Percentiles rank a stretch among this genome's conserved stretches.
phyloP scores from a whole-genome alignment of 2,888 invertebrate genomes.

The Chloromyia formosa region DNA sequence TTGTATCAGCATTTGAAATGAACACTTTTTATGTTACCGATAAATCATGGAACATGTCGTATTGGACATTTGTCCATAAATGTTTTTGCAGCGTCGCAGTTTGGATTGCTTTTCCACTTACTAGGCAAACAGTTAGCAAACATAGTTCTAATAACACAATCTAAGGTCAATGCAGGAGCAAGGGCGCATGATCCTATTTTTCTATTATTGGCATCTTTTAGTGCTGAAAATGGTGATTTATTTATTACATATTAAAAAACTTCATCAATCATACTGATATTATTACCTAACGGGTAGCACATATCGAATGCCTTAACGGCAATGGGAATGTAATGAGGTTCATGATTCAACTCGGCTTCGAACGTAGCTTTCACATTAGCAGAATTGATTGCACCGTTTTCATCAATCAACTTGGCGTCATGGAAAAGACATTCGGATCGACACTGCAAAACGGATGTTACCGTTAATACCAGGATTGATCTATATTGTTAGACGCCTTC shows the following conservation, averaged over 20 bases:
- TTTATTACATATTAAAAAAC: too few species aligned
- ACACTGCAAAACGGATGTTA: constrained; percentile 2
- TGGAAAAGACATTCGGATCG: constrained; percentile 14
- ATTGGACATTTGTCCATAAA: constrained; percentile 26
- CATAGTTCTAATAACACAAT: neutral
- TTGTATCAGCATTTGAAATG: too few species aligned
- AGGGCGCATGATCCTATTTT: neutral
- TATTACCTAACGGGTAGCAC: constrained; percentile 24
- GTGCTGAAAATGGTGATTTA: too few species aligned
- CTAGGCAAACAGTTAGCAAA: constrained; percentile 24
- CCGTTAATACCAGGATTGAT: neutral
- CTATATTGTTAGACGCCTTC: neutral
- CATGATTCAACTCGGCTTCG: constrained; percentile 19
- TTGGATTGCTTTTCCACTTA: constrained; percentile 5
- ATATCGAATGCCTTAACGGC: constrained; percentile 13
- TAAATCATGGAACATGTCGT: neutral
- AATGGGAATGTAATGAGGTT: constrained; percentile 31
- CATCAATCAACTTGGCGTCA: neutral
- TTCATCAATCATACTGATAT: too few species aligned
- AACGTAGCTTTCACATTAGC: constrained; percentile 10
- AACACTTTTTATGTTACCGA: too few species aligned
- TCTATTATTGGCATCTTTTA: constrained; percentile 16
- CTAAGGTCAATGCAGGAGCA: neutral
- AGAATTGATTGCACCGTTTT: constrained; percentile 5
- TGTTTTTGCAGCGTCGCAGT: constrained; percentile 1